Percentiles rank a stretch among this genome's conserved stretches.
Evolutionary conservation across 2,888 invertebrate genomes (phyloP).

Genomic region (Eudemis profundana): DNA sequence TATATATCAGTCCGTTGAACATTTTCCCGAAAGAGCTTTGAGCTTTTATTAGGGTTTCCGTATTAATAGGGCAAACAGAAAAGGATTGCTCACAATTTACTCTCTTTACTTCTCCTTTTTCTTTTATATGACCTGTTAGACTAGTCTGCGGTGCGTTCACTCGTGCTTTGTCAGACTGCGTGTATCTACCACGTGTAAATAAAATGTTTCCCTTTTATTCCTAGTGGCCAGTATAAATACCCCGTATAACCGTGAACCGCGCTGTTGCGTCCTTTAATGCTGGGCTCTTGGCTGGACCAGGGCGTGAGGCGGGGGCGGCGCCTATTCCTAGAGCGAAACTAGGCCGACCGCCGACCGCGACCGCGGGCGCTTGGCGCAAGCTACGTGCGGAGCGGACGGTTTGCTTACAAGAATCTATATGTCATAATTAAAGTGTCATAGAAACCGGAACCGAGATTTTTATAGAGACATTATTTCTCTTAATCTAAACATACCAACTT

Average conservation of each 20-base stretch:
- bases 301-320: slow-evolving; percentile 79
- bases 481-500: too few relatives aligned
- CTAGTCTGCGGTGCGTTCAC: too few relatives aligned
- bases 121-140: too few relatives aligned
- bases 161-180: too few relatives aligned
- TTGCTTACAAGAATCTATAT: slow-evolving; percentile 37
- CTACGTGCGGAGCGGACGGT: slow-evolving; percentile 48
- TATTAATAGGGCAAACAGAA: too few relatives aligned
- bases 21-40: too few relatives aligned
- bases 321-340: slow-evolving; percentile 83
- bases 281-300: slow-evolving; percentile 74
- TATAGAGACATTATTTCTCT: too few relatives aligned
- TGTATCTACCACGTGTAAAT: too few relatives aligned
- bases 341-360: slow-evolving; percentile 83
- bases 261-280: slow-evolving; percentile 77
- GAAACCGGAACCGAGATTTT: background rate
- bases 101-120: too few relatives aligned
- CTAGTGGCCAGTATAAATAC: slow-evolving; percentile 18
- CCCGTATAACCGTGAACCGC: slow-evolving; percentile 50
- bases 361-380: slow-evolving; percentile 49
- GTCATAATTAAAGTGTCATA: background rate
- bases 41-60: too few relatives aligned
- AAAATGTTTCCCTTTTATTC: slow-evolving; percentile 32
- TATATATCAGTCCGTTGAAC: too few relatives aligned
- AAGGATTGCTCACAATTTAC: too few relatives aligned